phyloP scores from a whole-genome alignment of 1,140 invertebrate genomes.

The Drosophila pandora region DNA sequence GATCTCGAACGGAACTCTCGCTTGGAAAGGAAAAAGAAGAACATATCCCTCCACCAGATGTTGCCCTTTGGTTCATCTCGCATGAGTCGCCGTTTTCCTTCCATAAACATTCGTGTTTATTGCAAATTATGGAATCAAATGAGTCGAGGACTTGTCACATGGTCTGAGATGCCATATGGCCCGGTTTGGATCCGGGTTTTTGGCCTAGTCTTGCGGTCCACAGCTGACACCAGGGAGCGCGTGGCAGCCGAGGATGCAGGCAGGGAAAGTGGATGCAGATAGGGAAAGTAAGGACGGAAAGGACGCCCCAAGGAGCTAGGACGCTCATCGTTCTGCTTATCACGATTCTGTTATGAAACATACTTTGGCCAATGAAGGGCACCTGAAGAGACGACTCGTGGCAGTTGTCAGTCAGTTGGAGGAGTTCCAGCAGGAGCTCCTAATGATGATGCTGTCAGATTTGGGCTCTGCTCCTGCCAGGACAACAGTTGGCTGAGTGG shows the following conservation, averaged over 20 bases:
- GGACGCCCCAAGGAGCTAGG: constrained; percentile 66
- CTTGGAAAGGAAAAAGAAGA: not conserved
- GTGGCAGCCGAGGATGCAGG: constrained; percentile 20
- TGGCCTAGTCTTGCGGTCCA: constrained; percentile 54
- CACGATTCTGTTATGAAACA: constrained; percentile 52
- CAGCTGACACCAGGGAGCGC: constrained; percentile 52
- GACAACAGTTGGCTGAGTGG: constrained; percentile 69
- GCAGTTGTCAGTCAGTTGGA: constrained; percentile 70
- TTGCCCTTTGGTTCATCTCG: constrained; percentile 21
- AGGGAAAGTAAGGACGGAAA: constrained; percentile 51
- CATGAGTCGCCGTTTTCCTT: constrained; percentile 43
- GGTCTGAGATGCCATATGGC: constrained; percentile 59
- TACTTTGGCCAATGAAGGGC: constrained; percentile 2
- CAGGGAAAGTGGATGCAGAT: constrained; percentile 47
- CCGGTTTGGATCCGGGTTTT: constrained; percentile 14
- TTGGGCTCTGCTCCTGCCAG: constrained; percentile 24
- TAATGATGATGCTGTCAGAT: constrained; percentile 79
- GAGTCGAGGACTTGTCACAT: constrained; percentile 57
- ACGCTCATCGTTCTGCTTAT: constrained; percentile 46
- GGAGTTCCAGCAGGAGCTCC: constrained; percentile 26
- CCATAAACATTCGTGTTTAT: constrained; percentile 75
- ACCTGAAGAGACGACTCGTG: constrained; percentile 38
- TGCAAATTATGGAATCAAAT: constrained; percentile 66
- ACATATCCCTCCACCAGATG: constrained; percentile 33
- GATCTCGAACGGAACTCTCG: not conserved